Conservation (phyloP, 2,797 vertebrate genomes). For the Tachyglossus aculeatus region DNA sequence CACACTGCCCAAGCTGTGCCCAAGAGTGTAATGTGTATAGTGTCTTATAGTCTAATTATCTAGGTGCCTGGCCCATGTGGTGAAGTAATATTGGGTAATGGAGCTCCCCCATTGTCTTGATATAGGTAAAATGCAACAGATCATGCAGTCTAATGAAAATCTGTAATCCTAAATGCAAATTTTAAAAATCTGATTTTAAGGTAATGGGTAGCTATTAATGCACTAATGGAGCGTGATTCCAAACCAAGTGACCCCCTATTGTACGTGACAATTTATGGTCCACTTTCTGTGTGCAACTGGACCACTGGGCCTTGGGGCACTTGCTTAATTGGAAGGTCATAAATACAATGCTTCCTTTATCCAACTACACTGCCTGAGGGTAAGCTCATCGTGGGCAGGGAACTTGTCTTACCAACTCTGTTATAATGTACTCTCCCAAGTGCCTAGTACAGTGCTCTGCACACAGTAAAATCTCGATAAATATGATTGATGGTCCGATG, state of each 20-base stretch:
- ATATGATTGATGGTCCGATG: no score
- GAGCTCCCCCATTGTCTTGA: neutral
- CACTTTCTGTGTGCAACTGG: neutral
- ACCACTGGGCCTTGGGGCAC: no score
- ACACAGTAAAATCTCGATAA: no score
- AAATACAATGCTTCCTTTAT: no score
- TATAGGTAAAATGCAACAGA: constrained; percentile 4
- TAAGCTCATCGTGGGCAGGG: no score
- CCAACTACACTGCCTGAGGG: no score
- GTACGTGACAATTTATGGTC: neutral
- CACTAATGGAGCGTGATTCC: neutral
- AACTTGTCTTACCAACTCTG: no score
- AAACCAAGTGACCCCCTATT: neutral
- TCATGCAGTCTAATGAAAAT: constrained; percentile 9
- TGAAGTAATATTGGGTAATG: constrained; percentile 9
- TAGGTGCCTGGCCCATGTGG: neutral
- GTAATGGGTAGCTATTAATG: neutral
- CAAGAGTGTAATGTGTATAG: neutral
- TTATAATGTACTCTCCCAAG: no score
- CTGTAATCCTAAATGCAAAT: neutral
- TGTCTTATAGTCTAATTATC: constrained; percentile 22
- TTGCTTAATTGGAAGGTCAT: no score
- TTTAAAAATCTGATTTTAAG: neutral
- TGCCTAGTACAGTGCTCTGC: no score
- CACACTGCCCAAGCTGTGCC: constrained; percentile 20